A percentile compares a stretch with the other conserved stretches of the same genome.
phyloP scores from a whole-genome alignment of 2,113 vertebrate species.

The Motacilla tschutschensis region DNA sequence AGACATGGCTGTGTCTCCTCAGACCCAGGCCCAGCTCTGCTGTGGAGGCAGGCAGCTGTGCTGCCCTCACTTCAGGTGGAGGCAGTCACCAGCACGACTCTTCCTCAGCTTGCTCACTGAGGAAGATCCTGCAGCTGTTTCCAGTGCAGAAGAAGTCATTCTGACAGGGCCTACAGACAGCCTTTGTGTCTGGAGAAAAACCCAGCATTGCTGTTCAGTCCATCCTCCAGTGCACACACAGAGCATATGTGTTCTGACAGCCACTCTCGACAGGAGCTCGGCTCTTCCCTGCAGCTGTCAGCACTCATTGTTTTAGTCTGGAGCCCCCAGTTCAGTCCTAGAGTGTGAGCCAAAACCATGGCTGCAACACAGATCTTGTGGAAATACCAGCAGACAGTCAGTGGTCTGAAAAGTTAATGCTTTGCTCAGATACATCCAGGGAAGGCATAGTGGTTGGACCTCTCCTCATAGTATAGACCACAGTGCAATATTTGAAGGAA shows the following conservation, averaged over 20 bases:
- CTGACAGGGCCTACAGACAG: not conserved
- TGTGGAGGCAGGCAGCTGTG: not conserved
- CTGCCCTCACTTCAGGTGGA: not conserved
- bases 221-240: not conserved
- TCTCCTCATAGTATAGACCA: not conserved
- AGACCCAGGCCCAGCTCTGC: fast-evolving
- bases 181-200: not conserved
- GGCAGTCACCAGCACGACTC: not conserved
- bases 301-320: not conserved
- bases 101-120: not conserved
- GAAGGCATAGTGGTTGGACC: not conserved
- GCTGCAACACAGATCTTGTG: not conserved
- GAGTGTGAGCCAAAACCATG: not conserved
- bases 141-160: not conserved
- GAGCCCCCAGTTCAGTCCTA: not conserved
- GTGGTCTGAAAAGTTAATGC: not conserved
- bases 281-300: not conserved
- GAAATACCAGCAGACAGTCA: not conserved
- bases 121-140: fast-evolving
- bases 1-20: fast-evolving
- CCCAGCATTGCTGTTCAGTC: not conserved
- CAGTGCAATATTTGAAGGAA: not conserved
- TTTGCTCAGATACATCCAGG: not conserved
- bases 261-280: not conserved
- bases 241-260: constrained; percentile 23